Conservation (phyloP, 2,113 vertebrate genomes). For the Vulpes lagopus region DNA sequence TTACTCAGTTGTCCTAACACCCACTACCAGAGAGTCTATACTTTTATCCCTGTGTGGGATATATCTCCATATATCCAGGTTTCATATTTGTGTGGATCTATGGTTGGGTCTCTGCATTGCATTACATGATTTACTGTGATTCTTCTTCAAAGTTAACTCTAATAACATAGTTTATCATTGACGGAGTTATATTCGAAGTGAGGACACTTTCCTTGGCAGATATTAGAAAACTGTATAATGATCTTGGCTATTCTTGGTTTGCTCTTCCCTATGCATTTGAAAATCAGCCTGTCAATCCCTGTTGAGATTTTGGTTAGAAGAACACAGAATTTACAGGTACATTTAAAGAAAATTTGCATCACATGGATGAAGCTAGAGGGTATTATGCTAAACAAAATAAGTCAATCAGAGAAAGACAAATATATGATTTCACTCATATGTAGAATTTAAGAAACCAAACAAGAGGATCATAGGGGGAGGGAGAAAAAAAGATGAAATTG, state of each 20-base stretch:
- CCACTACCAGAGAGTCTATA: neutral
- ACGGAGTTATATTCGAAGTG: neutral
- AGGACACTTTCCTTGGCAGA: neutral
- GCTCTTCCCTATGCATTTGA: neutral
- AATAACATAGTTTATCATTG: neutral
- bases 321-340: neutral
- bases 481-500: too few species aligned
- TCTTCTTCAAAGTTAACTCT: neutral
- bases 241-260: neutral
- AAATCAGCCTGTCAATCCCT: neutral
- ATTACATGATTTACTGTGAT: neutral
- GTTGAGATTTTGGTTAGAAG: neutral
- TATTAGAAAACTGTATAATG: neutral
- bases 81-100: rapidly evolving
- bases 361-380: too few species aligned
- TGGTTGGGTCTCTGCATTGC: neutral
- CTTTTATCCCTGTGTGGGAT: neutral
- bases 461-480: too few species aligned
- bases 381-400: too few species aligned
- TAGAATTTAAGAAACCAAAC: too few species aligned
- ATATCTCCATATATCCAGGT: neutral
- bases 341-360: neutral
- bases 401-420: too few species aligned
- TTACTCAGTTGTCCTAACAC: too few species aligned
- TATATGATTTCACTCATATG: too few species aligned